Percentiles rank a stretch among this genome's conserved stretches.
These are phyloP conservation scores for Scaptodrosophila lebanonensis DNA, from an alignment of 1,140 invertebrate genomes.

Conservation along the genomic window DNA sequence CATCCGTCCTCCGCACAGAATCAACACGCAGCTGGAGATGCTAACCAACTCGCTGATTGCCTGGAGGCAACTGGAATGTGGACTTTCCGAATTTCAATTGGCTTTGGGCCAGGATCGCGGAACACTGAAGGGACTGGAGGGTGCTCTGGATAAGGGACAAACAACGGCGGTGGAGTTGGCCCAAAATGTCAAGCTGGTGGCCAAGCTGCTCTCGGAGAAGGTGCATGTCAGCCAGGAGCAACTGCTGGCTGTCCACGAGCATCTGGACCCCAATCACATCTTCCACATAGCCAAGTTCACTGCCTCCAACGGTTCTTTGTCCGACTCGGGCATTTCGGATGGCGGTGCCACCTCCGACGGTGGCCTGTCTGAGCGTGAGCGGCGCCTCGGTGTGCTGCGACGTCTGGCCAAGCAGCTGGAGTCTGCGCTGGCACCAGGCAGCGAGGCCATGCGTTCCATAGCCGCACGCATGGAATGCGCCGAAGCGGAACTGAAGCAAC, in stretches of 20 bases:
- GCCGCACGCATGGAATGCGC: constrained; percentile 85
- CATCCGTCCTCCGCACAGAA: constrained; percentile 51
- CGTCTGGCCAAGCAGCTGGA: constrained; percentile 83
- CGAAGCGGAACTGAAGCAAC: constrained; percentile 86
- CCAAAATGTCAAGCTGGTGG: constrained; percentile 82
- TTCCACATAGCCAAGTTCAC: constrained; percentile 75
- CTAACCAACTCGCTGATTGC: constrained; percentile 78
- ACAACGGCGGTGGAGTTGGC: constrained; percentile 80
- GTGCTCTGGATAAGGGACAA: constrained; percentile 80
- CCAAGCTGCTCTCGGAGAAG: constrained; percentile 83
- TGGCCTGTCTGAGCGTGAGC: constrained; percentile 85
- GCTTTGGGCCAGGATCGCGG: constrained; percentile 82
- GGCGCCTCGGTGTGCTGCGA: constrained; percentile 82
- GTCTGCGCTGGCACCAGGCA: constrained; percentile 82
- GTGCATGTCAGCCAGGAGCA: constrained; percentile 78
- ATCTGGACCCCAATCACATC: constrained; percentile 69
- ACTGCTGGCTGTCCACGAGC: constrained; percentile 62
- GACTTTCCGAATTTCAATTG: constrained; percentile 81
- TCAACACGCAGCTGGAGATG: constrained; percentile 67
- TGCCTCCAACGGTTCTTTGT: constrained; percentile 81
- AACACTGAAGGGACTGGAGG: constrained; percentile 81
- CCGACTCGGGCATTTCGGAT: constrained; percentile 87
- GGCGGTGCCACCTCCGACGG: constrained; percentile 84
- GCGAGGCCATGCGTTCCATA: constrained; percentile 81
- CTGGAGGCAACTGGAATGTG: constrained; percentile 82